Conservation (phyloP, 2,888 invertebrate species). For the Watsonalla cultraria region DNA sequence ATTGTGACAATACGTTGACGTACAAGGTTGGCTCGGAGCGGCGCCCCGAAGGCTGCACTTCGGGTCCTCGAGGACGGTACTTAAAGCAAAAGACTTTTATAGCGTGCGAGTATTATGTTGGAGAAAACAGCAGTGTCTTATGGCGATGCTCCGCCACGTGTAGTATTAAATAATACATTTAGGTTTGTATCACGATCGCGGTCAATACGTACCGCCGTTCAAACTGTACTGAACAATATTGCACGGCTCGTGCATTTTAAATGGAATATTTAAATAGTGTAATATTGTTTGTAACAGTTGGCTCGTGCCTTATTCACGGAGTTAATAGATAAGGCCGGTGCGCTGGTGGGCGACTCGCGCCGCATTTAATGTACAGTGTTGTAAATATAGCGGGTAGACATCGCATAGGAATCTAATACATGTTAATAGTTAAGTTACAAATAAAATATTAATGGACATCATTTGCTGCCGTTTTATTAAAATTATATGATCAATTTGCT, state of each 20-base stretch:
- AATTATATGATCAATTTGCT: no score
- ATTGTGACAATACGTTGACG: constrained; percentile 34
- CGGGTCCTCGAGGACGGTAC: constrained; percentile 43
- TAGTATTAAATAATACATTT: constrained; percentile 54
- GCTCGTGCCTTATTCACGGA: neutral
- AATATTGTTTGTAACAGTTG: neutral
- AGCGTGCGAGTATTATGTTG: constrained; percentile 51
- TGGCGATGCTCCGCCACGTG: constrained; percentile 51
- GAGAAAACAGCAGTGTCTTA: constrained; percentile 43
- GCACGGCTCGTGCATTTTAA: neutral
- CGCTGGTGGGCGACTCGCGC: constrained; percentile 26
- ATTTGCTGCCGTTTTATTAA: neutral
- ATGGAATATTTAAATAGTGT: neutral
- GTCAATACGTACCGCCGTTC: constrained; percentile 15
- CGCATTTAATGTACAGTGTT: constrained; percentile 73
- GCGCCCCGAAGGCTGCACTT: neutral
- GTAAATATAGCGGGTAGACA: constrained; percentile 63
- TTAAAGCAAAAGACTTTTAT: constrained; percentile 63
- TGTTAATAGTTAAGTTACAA: constrained; percentile 66
- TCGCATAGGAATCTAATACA: constrained; percentile 55
- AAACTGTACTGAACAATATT: neutral
- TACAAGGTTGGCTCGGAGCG: neutral
- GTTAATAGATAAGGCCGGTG: neutral
- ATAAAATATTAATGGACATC: constrained; percentile 73
- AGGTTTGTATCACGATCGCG: constrained; percentile 38